Base-by-base conservation (phyloP, 2,113 vertebrate genomes). In the Tetrao urogallus region DNA sequence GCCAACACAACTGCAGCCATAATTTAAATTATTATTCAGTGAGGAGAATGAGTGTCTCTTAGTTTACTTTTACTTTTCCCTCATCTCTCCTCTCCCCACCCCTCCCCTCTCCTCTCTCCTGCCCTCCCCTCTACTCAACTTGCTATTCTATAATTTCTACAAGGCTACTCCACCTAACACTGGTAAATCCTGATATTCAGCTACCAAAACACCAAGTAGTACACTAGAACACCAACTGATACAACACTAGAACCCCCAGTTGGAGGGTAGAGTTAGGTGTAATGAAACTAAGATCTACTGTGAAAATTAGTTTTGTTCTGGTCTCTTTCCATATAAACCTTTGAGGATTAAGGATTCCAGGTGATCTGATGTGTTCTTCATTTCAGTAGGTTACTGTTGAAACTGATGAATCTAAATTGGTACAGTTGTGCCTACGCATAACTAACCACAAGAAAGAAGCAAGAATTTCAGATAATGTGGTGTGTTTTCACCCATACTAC, bases 51-150 rank as follows among this genome's bases (percentile, higher is more conserved):
- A 63, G 13, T 8, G 1, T 24, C 42, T 3, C 11, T 15, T 8
- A n/a, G 10, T 18, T 12, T 30, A 17, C 1, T n/a, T 18, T 12
- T 30, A 17, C 1, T n/a, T 20, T 61, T 14, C 8, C 58, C 58
- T 15, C 13, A n/a, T n/a, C 8, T 7, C 15, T 9, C 7, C 6
- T n/a, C 5, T 21, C 8, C 6, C 14, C 7, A 11, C 10, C 8
- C 8, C 17, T 45, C 43, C 4, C 7, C 43, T 8, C 45, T 20
- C 18, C 45, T 10, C 47, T 47, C 20, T 5, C 10, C 47, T 47
- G 19, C 6, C 20, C 47, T 21, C 47, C 10, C 19, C 45, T 19
- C 17, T 47, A 18, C 45, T 19, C 45, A 60, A 34, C 19, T 54
- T 63, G 15, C 5, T 5, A 8, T 10, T 58, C 9, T n/a, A 70